Base-by-base conservation (phyloP, 2,888 invertebrate species). In the Lepas anatifera region DNA sequence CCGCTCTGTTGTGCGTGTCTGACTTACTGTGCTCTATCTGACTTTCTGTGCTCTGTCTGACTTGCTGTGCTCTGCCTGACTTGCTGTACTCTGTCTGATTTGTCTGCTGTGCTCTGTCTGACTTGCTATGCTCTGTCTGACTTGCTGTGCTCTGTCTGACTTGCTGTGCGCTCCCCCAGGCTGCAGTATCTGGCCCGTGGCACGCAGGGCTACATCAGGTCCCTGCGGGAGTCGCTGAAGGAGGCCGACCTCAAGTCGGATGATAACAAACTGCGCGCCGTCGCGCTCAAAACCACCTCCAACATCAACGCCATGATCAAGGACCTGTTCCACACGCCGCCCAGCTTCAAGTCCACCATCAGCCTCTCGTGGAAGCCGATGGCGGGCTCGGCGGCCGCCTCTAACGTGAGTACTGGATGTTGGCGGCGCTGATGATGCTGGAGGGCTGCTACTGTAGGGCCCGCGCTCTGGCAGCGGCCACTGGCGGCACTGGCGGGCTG, bases 291-390 rank as follows among this genome's bases (percentile, higher is more conserved):
- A 79, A 91, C 95, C 10, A 91, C 95, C 69, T 90, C 90, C 67
- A 97, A 97, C 80, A 95, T 97, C 73, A 94, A 92, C 78, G 86
- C 88, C 1, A 84, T 97, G 67, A 94, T 97, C 74, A 90, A 92
- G 79, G 97, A 97, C 81, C 83, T 97, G 74, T 96, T 97, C 82
- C 92, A 95, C 79, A 89, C 89, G 70, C 95, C 96, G 22, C 97
- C 97, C 10, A 89, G 91, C 76, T 96, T 92, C 81, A 95, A 95
- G 79, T 89, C 89, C 76, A 85, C 85, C 75, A 85, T 93, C 71
- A 86, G 87, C 73, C 83, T 92, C 69, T 93, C 92, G 37, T 93
- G 88, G 85, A 85, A 86, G 77, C 83, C 83, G 41, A 71, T 76
- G 27, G 71, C 74, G 18, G 69, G 71, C 11, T 77, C 80, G 37